Evolutionary conservation across 2,888 invertebrate genomes (phyloP).

Genomic region (Synanthedon formicaeformis): DNA sequence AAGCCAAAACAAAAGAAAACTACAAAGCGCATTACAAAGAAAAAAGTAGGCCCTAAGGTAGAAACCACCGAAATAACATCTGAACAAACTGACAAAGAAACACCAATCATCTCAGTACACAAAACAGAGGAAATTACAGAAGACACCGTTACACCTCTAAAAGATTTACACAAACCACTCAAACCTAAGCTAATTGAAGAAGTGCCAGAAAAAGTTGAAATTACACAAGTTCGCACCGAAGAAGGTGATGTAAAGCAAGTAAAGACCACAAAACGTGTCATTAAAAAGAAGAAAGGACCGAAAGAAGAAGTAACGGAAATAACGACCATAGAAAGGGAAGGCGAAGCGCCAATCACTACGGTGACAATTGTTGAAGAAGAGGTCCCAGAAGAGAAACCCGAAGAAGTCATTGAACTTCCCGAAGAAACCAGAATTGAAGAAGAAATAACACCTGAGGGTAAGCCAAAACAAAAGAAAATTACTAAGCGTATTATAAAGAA

Average conservation of each 20-base stretch:
- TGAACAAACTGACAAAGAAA: conserved; percentile 30
- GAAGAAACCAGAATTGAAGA: conserved; percentile 29
- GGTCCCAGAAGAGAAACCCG: conserved; percentile 1
- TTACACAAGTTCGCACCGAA: conserved; percentile 14
- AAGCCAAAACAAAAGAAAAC: conserved; percentile 17
- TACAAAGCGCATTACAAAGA: conserved; percentile 21
- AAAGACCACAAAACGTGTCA: conserved; percentile 22
- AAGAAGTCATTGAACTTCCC: conserved; percentile 23
- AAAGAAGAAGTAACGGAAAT: conserved; percentile 16
- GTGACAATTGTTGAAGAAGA: conserved; percentile 12
- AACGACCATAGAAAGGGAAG: conserved; percentile 11
- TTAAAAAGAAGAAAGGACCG: conserved; percentile 18
- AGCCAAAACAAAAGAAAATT: conserved; percentile 20
- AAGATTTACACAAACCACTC: conserved; percentile 11
- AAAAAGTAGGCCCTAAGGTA: conserved; percentile 23
- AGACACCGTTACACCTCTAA: conserved; percentile 7
- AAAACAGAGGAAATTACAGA: conserved; percentile 28
- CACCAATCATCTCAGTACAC: conserved; percentile 29
- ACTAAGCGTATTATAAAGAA: conserved; percentile 40
- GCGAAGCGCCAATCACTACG: conserved; percentile 18
- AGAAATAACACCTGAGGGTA: conserved; percentile 21
- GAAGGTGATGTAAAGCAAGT: conserved; percentile 23
- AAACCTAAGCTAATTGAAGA: conserved; percentile 1
- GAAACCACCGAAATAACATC: conserved; percentile 27
- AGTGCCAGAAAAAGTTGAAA: conserved; percentile 8